These are phyloP conservation scores for Caenorhabditis latens DNA, from an alignment of 1,140 invertebrate species.

Conservation along the genomic window DNA sequence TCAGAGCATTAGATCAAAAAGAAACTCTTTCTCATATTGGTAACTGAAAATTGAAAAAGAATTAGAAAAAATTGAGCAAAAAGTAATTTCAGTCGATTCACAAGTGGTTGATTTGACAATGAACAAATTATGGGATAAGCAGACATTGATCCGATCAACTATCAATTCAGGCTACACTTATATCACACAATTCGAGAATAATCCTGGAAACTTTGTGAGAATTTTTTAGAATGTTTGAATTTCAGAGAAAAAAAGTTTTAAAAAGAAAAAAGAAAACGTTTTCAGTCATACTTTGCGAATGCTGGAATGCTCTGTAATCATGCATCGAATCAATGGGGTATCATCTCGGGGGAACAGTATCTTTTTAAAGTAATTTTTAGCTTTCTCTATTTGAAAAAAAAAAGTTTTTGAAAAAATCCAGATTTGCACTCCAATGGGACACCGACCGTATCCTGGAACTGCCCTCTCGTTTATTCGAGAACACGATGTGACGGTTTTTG, in stretches of 20 bases:
- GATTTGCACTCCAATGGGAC: conserved; percentile 77
- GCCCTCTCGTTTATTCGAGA: conserved; percentile 75
- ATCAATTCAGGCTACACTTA: conserved; percentile 77
- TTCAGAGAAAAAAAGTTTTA: too few species aligned
- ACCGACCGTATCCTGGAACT: conserved; percentile 77
- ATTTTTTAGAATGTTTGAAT: neutral
- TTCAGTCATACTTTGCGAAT: conserved; percentile 77
- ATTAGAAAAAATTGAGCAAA: neutral
- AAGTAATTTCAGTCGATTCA: conserved; percentile 74
- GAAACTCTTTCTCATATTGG: conserved; percentile 76
- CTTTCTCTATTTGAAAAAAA: neutral
- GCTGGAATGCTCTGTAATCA: conserved; percentile 76
- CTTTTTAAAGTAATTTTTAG: conserved; percentile 67
- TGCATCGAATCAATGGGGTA: conserved; percentile 77
- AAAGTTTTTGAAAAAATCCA: conserved; percentile 35
- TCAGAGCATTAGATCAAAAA: conserved; percentile 76
- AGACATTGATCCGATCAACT: conserved; percentile 76
- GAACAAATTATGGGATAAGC: conserved; percentile 75
- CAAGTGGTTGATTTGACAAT: conserved; percentile 73
- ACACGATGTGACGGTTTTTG: conserved; percentile 72
- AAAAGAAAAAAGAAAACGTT: neutral
- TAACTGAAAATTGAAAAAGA: conserved; percentile 39
- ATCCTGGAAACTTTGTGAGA: conserved; percentile 78
- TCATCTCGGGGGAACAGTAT: conserved; percentile 78
- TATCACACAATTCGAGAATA: conserved; percentile 77